Conservation (phyloP, 35 echinoderm and acorn worm species). For the Holothuria glaberrima region DNA sequence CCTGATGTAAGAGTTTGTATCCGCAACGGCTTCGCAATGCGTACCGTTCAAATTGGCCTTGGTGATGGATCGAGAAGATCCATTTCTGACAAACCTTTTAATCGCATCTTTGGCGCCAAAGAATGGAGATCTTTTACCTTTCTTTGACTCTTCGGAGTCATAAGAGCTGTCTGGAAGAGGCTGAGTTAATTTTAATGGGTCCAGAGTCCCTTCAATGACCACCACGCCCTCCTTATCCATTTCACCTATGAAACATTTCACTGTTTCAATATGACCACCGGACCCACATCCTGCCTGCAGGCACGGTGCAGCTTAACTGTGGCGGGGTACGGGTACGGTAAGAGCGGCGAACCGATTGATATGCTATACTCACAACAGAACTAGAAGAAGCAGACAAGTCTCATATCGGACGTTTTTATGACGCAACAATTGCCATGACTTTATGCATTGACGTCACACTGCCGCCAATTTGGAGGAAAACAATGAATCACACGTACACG, state of each 20-base stretch:
- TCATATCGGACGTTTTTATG: too few relatives aligned
- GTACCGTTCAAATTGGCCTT: neutral
- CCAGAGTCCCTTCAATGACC: neutral
- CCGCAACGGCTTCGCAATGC: neutral
- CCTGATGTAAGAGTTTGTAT: neutral
- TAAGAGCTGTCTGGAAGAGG: neutral
- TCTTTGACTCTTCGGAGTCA: constrained; percentile 35
- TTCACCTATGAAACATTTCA: neutral
- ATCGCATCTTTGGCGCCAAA: constrained; percentile 38
- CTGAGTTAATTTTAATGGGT: neutral
- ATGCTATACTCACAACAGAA: neutral
- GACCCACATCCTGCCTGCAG: neutral
- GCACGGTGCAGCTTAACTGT: neutral
- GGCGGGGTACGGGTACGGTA: too few relatives aligned
- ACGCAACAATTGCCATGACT: too few relatives aligned
- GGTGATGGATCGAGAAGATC: constrained; percentile 1
- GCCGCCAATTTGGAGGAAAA: too few relatives aligned
- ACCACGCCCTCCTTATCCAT: constrained; percentile 28
- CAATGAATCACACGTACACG: too few relatives aligned
- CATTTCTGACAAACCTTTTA: constrained; percentile 40
- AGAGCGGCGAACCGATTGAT: neutral
- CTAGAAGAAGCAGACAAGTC: too few relatives aligned
- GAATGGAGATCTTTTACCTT: constrained; percentile 46
- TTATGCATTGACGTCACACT: too few relatives aligned
- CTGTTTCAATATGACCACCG: too few relatives aligned